A percentile compares a stretch with the other conserved stretches of the same genome.
Conservation (phyloP, 2,797 vertebrate species). For the Threskiornis aethiopicus region DNA sequence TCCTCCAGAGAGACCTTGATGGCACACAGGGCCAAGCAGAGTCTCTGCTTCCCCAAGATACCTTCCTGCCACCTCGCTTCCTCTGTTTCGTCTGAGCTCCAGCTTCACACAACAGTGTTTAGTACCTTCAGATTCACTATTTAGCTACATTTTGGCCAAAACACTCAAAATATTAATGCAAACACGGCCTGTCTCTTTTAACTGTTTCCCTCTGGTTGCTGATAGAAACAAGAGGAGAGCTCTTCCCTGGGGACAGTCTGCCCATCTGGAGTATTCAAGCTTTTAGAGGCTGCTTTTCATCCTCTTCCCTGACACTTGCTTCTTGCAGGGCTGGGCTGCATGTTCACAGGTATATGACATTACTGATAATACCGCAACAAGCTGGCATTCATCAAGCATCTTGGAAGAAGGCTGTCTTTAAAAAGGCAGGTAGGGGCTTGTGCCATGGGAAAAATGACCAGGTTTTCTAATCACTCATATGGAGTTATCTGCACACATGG, state of each 20-base stretch:
- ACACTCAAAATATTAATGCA: constrained; percentile 62
- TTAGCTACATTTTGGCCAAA: constrained; percentile 53
- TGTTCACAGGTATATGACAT: constrained; percentile 27
- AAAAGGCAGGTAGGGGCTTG: constrained; percentile 37
- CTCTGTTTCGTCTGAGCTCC: constrained; percentile 1
- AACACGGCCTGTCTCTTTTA: constrained; percentile 65
- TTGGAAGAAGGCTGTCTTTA: constrained; percentile 34
- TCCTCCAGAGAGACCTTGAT: neutral
- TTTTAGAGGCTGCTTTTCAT: constrained; percentile 38
- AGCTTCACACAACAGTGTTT: constrained; percentile 49
- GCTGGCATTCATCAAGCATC: constrained; percentile 1
- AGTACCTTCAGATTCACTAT: constrained; percentile 55
- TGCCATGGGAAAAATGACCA: constrained; percentile 44
- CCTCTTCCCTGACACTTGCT: neutral
- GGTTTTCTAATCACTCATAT: constrained; percentile 42
- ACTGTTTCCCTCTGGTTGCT: constrained; percentile 58
- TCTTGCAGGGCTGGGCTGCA: neutral
- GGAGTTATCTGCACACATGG: constrained; percentile 65
- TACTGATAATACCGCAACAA: neutral
- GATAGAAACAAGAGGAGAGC: constrained; percentile 56
- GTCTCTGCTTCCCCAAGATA: neutral
- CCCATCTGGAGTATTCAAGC: constrained; percentile 53
- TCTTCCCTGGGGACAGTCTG: constrained; percentile 34
- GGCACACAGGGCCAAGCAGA: neutral
- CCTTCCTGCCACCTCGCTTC: neutral